phyloP scores from a whole-genome alignment of 2,113 vertebrate species.

The Vidua chalybeata region DNA sequence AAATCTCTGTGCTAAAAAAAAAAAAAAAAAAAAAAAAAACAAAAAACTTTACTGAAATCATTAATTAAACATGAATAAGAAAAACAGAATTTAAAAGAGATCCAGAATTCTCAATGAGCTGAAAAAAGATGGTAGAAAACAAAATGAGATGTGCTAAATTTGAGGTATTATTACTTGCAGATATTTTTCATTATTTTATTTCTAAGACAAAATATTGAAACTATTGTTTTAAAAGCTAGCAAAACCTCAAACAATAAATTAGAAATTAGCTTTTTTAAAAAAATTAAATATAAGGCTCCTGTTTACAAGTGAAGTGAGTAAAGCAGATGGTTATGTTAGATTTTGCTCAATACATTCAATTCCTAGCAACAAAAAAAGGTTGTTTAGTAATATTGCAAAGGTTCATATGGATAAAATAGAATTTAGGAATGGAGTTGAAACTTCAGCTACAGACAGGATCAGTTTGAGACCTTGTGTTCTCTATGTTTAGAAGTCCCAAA shows the following conservation, averaged over 20 bases:
- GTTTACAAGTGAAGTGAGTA: not conserved
- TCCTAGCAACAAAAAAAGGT: not conserved
- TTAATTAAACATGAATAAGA: not conserved
- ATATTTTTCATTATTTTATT: not conserved
- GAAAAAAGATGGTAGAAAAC: not conserved
- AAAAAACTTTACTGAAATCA: not conserved
- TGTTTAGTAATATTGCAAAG: not conserved
- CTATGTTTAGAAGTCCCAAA: not conserved
- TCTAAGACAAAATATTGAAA: not conserved
- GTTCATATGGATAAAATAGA: not conserved
- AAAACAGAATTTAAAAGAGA: not conserved
- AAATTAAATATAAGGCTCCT: not conserved
- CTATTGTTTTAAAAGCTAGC: not conserved
- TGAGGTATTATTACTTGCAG: not conserved
- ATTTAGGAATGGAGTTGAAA: not conserved
- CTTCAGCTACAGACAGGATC: not conserved
- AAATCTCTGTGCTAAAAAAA: not conserved
- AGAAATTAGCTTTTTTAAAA: not conserved
- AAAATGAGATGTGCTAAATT: not conserved
- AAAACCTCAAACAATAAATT: not conserved
- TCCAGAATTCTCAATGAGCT: not conserved
- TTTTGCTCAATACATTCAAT: not conserved
- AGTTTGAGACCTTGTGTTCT: not conserved
- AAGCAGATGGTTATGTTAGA: not conserved
- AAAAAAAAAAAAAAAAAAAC: not conserved